Evolutionary conservation across 2,113 vertebrate genomes (phyloP).

Genomic region (Lampris megalopsis): DNA sequence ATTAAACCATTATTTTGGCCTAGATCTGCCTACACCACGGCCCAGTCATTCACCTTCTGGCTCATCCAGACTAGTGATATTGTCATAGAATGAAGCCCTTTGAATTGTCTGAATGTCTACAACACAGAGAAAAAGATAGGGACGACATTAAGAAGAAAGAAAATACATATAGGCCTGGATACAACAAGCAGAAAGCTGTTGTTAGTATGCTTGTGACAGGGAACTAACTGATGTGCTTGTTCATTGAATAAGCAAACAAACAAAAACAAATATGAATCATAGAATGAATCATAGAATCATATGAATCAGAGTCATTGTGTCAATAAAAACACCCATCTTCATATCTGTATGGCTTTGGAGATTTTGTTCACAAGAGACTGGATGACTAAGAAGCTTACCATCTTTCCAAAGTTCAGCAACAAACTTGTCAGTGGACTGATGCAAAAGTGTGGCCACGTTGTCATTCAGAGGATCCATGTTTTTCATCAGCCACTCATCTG

Average conservation of each 20-base stretch:
- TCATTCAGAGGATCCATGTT: conserved; percentile 99
- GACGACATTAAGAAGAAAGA: conserved; percentile 71
- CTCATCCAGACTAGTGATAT: conserved; percentile 97
- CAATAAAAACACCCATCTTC: background rate
- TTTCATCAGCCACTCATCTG: conserved; percentile 99
- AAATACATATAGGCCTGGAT: conserved; percentile 63
- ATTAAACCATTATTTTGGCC: conserved; percentile 69
- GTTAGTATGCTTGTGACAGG: conserved; percentile 57
- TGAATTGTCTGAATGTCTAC: conserved; percentile 99
- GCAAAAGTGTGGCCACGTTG: conserved; percentile 95
- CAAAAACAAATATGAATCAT: background rate
- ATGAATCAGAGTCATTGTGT: conserved; percentile 3
- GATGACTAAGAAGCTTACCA: conserved; percentile 80
- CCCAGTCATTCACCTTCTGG: conserved; percentile 94
- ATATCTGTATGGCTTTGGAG: background rate
- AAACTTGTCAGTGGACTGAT: conserved; percentile 97
- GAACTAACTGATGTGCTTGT: conserved; percentile 5
- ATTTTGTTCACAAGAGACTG: background rate
- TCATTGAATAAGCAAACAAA: conserved; percentile 23
- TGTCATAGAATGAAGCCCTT: conserved; percentile 99
- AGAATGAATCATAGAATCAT: background rate
- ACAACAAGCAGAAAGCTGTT: conserved; percentile 66
- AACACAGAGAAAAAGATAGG: conserved; percentile 86
- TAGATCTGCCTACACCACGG: conserved; percentile 86
- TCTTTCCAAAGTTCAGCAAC: conserved; percentile 98